Evolutionary conservation across 2,113 vertebrate species (phyloP).

Genomic region (Peromyscus polionotus): DNA sequence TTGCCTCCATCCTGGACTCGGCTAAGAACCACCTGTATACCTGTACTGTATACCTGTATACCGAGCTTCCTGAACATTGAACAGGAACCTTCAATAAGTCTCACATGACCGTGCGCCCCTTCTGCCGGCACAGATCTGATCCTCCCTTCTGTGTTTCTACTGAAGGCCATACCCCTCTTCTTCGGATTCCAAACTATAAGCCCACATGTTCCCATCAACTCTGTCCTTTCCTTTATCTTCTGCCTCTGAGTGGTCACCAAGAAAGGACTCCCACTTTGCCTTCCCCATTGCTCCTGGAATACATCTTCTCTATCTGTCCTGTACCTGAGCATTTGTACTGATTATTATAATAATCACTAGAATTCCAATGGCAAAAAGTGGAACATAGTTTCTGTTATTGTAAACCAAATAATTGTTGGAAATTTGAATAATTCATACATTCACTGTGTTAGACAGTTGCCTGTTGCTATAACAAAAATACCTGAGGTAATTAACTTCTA

Average conservation of each 20-base stretch:
- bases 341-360: neutral
- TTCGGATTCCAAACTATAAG: neutral
- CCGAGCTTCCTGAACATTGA: neutral
- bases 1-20: neutral
- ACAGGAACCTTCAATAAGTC: neutral
- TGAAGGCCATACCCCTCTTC: neutral
- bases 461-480: neutral
- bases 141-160: neutral
- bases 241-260: neutral
- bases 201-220: neutral
- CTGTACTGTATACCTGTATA: neutral
- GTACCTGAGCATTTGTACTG: neutral
- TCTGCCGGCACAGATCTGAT: neutral
- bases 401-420: neutral
- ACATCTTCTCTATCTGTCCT: neutral
- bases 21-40: neutral
- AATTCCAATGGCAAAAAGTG: neutral
- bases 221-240: neutral
- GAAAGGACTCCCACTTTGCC: neutral
- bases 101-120: neutral
- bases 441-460: neutral
- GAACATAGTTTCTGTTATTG: neutral
- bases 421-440: neutral
- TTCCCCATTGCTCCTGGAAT: neutral
- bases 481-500: neutral